These are phyloP conservation scores for Heliconius sara DNA, from an alignment of 2,888 invertebrate genomes.

Conservation along the genomic window DNA sequence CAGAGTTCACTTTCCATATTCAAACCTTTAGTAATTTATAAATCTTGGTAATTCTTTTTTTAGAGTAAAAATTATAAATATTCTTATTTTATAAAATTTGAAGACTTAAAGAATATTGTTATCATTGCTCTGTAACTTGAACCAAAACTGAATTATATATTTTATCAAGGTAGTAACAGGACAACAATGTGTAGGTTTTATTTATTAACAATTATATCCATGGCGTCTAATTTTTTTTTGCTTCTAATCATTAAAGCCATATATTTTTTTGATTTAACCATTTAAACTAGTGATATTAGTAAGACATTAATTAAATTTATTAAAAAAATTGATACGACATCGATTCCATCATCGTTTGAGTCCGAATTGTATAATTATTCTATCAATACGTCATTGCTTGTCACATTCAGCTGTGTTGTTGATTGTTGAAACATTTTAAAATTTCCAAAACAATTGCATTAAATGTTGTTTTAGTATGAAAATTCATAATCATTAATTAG, in stretches of 20 bases:
- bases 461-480: conserved; percentile 9
- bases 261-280: not conserved
- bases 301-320: not conserved
- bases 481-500: not conserved
- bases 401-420: conserved; percentile 27
- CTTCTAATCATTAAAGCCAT: not conserved
- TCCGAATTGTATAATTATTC: not conserved
- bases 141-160: not conserved
- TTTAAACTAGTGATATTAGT: too few relatives aligned
- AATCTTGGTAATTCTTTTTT: not conserved
- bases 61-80: not conserved
- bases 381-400: conserved; percentile 11
- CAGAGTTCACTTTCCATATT: not conserved
- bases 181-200: not conserved
- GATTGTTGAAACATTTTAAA: conserved; percentile 9
- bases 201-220: not conserved
- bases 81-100: not conserved
- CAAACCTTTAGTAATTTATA: not conserved
- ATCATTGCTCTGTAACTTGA: not conserved
- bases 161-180: not conserved
- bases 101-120: not conserved
- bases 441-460: conserved; percentile 13
- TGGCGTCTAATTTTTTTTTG: not conserved
- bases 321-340: not conserved
- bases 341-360: not conserved